Evolutionary conservation across 2,797 vertebrate genomes (phyloP).

Genomic region (Anguilla anguilla): DNA sequence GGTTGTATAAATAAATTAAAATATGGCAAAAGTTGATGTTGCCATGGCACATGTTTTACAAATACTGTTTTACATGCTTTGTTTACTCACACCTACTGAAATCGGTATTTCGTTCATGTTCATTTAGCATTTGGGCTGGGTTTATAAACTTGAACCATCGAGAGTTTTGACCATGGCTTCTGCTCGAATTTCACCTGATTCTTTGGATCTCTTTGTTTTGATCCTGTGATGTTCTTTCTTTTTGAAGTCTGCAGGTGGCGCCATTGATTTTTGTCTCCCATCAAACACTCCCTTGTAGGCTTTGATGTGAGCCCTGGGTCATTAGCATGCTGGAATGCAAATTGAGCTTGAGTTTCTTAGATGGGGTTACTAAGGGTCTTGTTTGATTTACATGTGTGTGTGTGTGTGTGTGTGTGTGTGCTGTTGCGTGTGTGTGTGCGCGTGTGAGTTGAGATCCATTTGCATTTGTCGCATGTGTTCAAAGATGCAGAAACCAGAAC

Average conservation of each 20-base stretch:
- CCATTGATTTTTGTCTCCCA: background rate
- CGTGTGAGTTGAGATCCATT: too few relatives aligned
- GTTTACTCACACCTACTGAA: background rate
- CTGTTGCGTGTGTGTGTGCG: too few relatives aligned
- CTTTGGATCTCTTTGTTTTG: background rate
- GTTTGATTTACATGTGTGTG: background rate
- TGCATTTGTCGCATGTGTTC: too few relatives aligned
- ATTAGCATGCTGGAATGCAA: background rate
- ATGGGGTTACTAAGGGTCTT: background rate
- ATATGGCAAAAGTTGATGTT: background rate
- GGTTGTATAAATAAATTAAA: background rate
- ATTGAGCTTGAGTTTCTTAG: background rate
- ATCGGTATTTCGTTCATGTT: background rate
- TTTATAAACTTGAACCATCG: background rate
- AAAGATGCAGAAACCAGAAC: too few relatives aligned
- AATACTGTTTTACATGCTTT: background rate
- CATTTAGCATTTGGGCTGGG: background rate
- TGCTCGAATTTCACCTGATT: background rate
- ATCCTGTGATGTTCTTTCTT: background rate
- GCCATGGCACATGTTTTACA: background rate
- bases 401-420: too few relatives aligned
- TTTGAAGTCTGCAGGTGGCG: background rate
- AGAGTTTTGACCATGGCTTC: background rate
- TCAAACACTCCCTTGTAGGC: background rate
- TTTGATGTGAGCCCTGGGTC: background rate